These are phyloP conservation scores for Andrena hattorfiana DNA, from an alignment of 2,888 invertebrate genomes.

Conservation along the genomic window DNA sequence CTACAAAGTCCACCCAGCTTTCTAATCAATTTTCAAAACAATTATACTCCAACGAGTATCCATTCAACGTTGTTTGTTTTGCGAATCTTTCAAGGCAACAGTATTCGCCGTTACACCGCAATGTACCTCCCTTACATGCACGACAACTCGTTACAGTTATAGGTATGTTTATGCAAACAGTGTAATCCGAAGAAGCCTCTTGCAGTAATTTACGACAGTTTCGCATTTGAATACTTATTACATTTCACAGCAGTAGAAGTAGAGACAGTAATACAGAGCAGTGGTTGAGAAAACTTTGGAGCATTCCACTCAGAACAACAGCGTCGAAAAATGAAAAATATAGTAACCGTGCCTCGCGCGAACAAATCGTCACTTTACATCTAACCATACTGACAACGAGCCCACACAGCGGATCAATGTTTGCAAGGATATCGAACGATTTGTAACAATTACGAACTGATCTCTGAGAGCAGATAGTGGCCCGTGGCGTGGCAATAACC, in stretches of 20 bases:
- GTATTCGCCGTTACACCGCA: background rate
- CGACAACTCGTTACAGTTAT: background rate
- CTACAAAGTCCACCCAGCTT: background rate
- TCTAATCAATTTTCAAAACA: background rate
- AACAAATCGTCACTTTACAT: too few species aligned
- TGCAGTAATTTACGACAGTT: background rate
- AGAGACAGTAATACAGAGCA: background rate
- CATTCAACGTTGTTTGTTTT: background rate
- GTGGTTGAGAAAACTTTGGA: background rate
- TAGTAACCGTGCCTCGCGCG: too few species aligned
- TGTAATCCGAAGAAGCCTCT: background rate
- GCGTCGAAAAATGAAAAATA: too few species aligned
- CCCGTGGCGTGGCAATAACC: constrained; percentile 72
- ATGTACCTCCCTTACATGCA: background rate
- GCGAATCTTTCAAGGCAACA: background rate
- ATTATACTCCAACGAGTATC: background rate
- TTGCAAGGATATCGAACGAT: constrained; percentile 70
- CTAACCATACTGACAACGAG: constrained; percentile 12
- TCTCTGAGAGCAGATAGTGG: constrained; percentile 64
- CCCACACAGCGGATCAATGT: constrained; percentile 62
- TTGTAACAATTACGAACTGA: constrained; percentile 78
- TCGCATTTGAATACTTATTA: constrained; percentile 2
- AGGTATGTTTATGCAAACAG: constrained; percentile 4
- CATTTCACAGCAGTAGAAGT: background rate
- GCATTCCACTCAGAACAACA: background rate